These are phyloP conservation scores for Phyllotreta striolata DNA, from an alignment of 2,888 invertebrate genomes.

Conservation along the genomic window DNA sequence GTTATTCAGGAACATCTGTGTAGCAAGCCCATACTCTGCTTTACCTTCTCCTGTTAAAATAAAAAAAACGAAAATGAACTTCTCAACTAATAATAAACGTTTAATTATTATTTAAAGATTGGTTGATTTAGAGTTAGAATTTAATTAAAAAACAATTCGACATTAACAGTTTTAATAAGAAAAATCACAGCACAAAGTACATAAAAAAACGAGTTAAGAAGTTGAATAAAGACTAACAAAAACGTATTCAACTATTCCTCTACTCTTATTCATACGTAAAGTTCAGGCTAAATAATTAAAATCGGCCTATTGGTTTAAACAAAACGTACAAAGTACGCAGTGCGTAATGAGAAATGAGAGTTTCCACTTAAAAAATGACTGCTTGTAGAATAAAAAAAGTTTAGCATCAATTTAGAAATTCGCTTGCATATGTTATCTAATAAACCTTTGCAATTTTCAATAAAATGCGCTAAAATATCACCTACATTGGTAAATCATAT, in stretches of 20 bases:
- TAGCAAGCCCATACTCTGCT: constrained; percentile 25
- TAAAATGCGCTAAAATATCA: not conserved
- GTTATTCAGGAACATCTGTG: constrained; percentile 31
- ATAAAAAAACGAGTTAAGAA: constrained; percentile 34
- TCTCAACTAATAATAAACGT: constrained; percentile 4
- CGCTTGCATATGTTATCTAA: not conserved
- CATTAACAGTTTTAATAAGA: constrained; percentile 40
- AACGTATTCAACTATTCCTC: constrained; percentile 34
- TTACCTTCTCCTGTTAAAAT: constrained; percentile 50
- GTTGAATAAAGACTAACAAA: constrained; percentile 36
- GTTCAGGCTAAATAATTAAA: constrained; percentile 42
- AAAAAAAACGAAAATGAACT: constrained; percentile 36
- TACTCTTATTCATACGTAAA: constrained; percentile 30
- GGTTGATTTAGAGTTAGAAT: not conserved
- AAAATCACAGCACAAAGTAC: constrained; percentile 49
- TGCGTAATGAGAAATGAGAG: constrained; percentile 7
- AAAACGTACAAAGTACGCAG: constrained; percentile 43
- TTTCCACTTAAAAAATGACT: not conserved
- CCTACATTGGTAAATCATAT: not conserved
- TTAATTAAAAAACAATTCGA: constrained; percentile 35
- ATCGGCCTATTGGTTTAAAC: constrained; percentile 36
- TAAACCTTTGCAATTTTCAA: not conserved
- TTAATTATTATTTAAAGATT: not conserved
- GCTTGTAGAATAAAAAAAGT: not conserved
- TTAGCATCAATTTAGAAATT: not conserved